Percentiles rank a stretch among this genome's conserved stretches.
Conservation (phyloP, 2,113 vertebrate genomes). For the Vombatus ursinus region DNA sequence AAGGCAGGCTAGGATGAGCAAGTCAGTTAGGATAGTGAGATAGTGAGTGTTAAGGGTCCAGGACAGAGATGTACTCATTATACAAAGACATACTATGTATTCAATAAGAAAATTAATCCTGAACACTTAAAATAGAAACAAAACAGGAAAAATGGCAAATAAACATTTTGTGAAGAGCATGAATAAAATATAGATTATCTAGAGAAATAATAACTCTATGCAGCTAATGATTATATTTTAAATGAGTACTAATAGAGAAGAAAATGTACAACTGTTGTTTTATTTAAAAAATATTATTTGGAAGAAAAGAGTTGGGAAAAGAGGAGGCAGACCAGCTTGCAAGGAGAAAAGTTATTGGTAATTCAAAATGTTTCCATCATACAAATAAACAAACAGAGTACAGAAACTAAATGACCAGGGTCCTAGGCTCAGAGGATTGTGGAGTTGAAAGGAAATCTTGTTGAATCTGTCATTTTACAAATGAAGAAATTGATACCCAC, state of each 20-base stretch:
- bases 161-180: conserved; percentile 1
- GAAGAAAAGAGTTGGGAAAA: no score
- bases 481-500: neutral
- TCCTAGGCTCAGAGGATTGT: neutral
- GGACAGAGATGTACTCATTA: neutral
- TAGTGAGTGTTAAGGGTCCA: no score
- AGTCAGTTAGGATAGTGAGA: no score
- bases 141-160: conserved; percentile 49
- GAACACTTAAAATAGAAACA: conserved; percentile 38
- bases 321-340: no score
- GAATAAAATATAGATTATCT: conserved; percentile 1
- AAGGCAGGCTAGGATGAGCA: no score
- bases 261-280: neutral
- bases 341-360: neutral
- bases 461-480: neutral
- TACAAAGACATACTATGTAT: neutral
- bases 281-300: no score
- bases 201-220: conserved; percentile 19
- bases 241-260: conserved; percentile 30
- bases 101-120: conserved; percentile 33
- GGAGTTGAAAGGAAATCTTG: neutral
- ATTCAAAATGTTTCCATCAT: neutral
- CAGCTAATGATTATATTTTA: conserved; percentile 28
- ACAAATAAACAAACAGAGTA: neutral
- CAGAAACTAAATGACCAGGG: neutral